Percentiles rank a stretch among this genome's conserved stretches.
These are phyloP conservation scores for Unio delphinus DNA, from an alignment of 2,888 invertebrate species.

Conservation along the genomic window DNA sequence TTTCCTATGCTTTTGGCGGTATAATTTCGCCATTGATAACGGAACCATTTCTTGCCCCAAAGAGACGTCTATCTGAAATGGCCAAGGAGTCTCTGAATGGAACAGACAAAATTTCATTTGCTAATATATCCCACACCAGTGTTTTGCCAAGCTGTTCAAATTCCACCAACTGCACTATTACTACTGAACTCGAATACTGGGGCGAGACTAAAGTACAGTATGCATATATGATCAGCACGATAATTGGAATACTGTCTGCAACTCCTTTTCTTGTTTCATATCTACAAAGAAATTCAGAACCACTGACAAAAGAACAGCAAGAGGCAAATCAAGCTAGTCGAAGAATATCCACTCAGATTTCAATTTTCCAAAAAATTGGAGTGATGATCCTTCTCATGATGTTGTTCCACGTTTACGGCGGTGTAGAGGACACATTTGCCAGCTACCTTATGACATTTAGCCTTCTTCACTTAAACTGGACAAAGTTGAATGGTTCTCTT, in stretches of 20 bases:
- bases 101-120: too few species aligned
- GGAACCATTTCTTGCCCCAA: conserved; percentile 68
- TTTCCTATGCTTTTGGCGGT: conserved; percentile 72
- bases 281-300: conserved; percentile 2
- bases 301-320: neutral
- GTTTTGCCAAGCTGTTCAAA: too few species aligned
- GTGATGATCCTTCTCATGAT: conserved; percentile 12
- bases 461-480: conserved; percentile 48
- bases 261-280: conserved; percentile 13
- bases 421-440: conserved; percentile 23
- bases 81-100: too few species aligned
- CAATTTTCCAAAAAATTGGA: conserved; percentile 5
- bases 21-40: conserved; percentile 71
- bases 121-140: too few species aligned
- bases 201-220: conserved; percentile 3
- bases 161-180: too few species aligned
- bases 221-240: conserved; percentile 13
- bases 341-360: conserved; percentile 8
- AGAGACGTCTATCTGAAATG: conserved; percentile 6
- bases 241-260: conserved; percentile 3
- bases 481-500: conserved; percentile 56
- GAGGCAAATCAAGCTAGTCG: conserved; percentile 2
- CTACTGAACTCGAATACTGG: neutral
- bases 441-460: conserved; percentile 29
- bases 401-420: conserved; percentile 19